A percentile compares a stretch with the other conserved stretches of the same genome.
phyloP scores from a whole-genome alignment of 2,797 vertebrate genomes.

The Falco biarmicus region DNA sequence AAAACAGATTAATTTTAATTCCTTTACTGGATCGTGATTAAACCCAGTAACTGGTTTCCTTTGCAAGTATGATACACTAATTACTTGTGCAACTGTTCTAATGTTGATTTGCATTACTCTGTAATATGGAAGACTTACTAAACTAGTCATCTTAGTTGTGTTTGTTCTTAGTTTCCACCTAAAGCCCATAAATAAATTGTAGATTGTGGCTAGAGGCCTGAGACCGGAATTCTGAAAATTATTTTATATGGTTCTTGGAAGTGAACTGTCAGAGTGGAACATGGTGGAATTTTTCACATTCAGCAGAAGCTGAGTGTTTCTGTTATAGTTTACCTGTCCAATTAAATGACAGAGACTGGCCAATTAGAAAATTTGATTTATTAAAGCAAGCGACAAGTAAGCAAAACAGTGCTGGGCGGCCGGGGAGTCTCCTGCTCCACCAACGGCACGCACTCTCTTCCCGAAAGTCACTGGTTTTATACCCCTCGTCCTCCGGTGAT shows the following conservation, averaged over 20 bases:
- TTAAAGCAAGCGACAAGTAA: too few species aligned
- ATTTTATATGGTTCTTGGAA: background rate
- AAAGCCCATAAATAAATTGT: too few species aligned
- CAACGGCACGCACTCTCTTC: too few species aligned
- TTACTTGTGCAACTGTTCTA: background rate
- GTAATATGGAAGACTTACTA: background rate
- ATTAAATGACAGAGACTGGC: too few species aligned
- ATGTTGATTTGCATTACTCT: background rate
- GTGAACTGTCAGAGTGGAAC: background rate
- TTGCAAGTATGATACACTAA: background rate
- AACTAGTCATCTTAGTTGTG: background rate
- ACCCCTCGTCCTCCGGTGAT: too few species aligned
- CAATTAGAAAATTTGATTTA: too few species aligned
- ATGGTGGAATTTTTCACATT: background rate
- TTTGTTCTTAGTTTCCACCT: background rate
- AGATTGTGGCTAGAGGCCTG: background rate
- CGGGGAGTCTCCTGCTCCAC: too few species aligned
- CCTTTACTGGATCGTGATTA: background rate
- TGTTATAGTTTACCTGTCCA: too few species aligned
- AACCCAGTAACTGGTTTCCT: too few species aligned
- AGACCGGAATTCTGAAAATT: background rate
- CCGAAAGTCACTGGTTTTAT: too few species aligned
- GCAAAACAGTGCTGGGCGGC: too few species aligned
- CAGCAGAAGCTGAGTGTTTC: background rate
- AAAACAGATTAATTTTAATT: background rate